Conservation (phyloP, 1,140 invertebrate species). For the Leptestheria dahalacensis region DNA sequence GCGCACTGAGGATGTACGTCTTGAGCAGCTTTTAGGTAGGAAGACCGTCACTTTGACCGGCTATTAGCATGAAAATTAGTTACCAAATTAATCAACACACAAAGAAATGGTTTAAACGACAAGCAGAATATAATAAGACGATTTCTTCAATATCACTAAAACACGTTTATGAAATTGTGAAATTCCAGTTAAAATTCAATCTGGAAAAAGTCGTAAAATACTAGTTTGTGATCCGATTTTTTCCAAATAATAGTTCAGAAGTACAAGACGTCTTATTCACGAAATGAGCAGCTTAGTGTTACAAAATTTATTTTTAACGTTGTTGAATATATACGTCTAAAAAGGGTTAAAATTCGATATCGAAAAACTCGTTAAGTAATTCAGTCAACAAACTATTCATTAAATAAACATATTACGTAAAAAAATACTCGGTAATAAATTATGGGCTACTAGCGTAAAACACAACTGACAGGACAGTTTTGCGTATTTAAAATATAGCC, state of each 20-base stretch:
- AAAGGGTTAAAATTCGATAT: too few species aligned
- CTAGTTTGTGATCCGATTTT: too few species aligned
- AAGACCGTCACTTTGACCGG: constrained; percentile 98
- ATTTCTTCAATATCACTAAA: too few species aligned
- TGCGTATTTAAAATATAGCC: not conserved
- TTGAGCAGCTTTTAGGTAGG: constrained; percentile 98
- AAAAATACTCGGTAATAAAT: constrained; percentile 51
- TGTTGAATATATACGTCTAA: too few species aligned
- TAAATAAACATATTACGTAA: constrained; percentile 95
- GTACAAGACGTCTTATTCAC: too few species aligned
- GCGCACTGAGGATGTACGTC: constrained; percentile 92
- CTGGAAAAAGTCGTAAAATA: too few species aligned
- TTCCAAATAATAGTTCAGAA: too few species aligned
- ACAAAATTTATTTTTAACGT: too few species aligned
- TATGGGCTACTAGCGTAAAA: constrained; percentile 37
- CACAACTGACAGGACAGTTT: constrained; percentile 20
- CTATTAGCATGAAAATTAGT: constrained; percentile 95
- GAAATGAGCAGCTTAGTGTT: too few species aligned
- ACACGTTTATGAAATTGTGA: too few species aligned
- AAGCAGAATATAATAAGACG: too few species aligned
- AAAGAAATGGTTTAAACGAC: constrained; percentile 88
- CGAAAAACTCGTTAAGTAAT: constrained; percentile 98
- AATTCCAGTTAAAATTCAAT: too few species aligned
- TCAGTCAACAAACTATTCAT: constrained; percentile 99
- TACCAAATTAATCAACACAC: constrained; percentile 96